phyloP scores from a whole-genome alignment of 2,113 vertebrate species.

The Mirza zaza region DNA sequence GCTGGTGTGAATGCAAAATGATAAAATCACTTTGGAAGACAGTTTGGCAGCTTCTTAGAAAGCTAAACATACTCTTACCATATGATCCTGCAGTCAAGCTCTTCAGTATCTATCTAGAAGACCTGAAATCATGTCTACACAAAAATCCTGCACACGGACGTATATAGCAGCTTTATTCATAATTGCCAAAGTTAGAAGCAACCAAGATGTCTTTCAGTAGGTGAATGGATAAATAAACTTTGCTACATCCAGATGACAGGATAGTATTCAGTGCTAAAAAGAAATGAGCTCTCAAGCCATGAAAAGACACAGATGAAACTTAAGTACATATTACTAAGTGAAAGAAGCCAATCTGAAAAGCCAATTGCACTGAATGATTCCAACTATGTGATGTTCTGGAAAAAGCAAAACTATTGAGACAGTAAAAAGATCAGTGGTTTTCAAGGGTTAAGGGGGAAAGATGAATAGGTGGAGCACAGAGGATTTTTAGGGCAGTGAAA shows the following conservation, averaged over 20 bases:
- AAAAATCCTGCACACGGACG: not conserved
- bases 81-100: not conserved
- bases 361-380: not conserved
- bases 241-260: not conserved
- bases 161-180: not conserved
- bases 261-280: not conserved
- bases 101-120: not conserved
- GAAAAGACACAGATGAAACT: not conserved
- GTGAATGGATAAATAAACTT: not conserved
- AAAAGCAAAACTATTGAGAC: not conserved
- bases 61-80: not conserved
- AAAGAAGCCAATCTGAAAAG: not conserved
- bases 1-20: not conserved
- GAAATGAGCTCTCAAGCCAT: not conserved
- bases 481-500: not conserved
- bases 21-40: not conserved
- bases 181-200: not conserved
- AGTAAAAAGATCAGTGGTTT: not conserved
- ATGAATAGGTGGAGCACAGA: not conserved
- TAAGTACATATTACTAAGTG: not conserved
- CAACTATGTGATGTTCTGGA: not conserved
- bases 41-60: not conserved
- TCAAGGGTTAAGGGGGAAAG: not conserved
- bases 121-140: not conserved
- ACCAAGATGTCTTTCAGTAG: not conserved